Percentiles rank a stretch among this genome's conserved stretches.
phyloP scores from a whole-genome alignment of 2,113 vertebrate species.

The Rhinolophus sinicus region DNA sequence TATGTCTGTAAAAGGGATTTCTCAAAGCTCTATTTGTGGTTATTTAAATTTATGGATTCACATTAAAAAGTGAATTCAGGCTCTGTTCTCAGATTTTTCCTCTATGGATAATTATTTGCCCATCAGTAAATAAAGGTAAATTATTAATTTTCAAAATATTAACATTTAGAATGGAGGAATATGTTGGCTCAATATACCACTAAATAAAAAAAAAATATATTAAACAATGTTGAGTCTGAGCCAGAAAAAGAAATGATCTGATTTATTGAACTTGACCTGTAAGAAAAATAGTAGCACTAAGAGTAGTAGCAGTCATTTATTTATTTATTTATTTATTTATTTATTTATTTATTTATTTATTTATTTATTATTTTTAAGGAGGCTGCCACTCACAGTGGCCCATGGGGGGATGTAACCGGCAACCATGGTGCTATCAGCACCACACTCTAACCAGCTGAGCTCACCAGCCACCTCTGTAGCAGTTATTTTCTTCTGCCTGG shows the following conservation, averaged over 20 bases:
- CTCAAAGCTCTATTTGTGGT: neutral
- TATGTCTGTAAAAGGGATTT: neutral
- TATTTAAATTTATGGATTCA: slow-evolving; percentile 23
- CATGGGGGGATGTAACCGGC: too few species aligned
- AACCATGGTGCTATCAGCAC: too few species aligned
- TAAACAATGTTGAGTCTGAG: neutral
- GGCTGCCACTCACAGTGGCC: too few species aligned
- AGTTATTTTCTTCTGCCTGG: neutral
- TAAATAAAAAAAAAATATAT: neutral
- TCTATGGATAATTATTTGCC: neutral
- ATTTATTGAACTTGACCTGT: neutral
- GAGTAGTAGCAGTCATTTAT: neutral
- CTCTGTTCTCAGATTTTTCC: neutral
- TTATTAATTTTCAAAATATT: slow-evolving; percentile 21
- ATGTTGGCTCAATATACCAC: neutral
- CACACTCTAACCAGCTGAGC: too few species aligned
- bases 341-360: too few species aligned
- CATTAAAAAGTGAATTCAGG: neutral
- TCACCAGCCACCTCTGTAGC: too few species aligned
- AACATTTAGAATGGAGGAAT: neutral
- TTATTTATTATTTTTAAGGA: too few species aligned
- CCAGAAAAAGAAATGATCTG: neutral
- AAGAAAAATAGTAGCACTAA: neutral
- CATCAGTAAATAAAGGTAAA: neutral
- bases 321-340: too few species aligned